Conservation (phyloP, 1,140 invertebrate species). For the Parasteatoda tepidariorum region DNA sequence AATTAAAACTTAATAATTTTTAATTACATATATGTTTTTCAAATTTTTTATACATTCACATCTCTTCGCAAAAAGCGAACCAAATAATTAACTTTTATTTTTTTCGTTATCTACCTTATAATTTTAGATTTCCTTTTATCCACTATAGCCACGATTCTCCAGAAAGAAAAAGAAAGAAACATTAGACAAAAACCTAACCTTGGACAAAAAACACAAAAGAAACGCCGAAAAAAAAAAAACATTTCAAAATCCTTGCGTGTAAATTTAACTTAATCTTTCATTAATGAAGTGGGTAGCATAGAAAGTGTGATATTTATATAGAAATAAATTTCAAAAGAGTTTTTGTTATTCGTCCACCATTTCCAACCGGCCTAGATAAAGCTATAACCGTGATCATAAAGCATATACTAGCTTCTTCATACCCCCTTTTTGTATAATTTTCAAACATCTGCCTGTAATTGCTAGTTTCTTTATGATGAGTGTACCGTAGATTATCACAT, state of each 20-base stretch:
- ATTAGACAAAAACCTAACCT: too few species aligned
- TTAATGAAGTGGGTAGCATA: conserved; percentile 15
- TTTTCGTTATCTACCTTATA: too few species aligned
- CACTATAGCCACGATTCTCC: too few species aligned
- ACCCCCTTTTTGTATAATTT: not conserved
- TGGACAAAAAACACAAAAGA: not conserved
- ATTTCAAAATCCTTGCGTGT: not conserved
- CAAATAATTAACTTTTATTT: too few species aligned
- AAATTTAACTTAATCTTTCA: conserved; percentile 1
- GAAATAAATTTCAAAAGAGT: conserved; percentile 6
- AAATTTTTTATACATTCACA: too few species aligned
- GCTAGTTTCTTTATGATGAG: not conserved
- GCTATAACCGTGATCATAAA: too few species aligned
- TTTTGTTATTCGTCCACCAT: not conserved
- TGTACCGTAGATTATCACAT: not conserved
- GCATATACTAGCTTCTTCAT: too few species aligned
- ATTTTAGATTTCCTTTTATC: too few species aligned
- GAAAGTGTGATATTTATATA: conserved; percentile 46
- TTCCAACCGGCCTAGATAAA: not conserved
- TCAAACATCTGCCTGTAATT: conserved; percentile 41
- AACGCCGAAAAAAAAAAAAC: not conserved
- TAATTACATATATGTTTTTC: too few species aligned
- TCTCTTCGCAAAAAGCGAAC: too few species aligned
- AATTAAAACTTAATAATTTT: too few species aligned
- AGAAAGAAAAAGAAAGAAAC: too few species aligned